Conservation (phyloP, 1,140 invertebrate species). For the Hermatobates lingyangjiaoensis region DNA sequence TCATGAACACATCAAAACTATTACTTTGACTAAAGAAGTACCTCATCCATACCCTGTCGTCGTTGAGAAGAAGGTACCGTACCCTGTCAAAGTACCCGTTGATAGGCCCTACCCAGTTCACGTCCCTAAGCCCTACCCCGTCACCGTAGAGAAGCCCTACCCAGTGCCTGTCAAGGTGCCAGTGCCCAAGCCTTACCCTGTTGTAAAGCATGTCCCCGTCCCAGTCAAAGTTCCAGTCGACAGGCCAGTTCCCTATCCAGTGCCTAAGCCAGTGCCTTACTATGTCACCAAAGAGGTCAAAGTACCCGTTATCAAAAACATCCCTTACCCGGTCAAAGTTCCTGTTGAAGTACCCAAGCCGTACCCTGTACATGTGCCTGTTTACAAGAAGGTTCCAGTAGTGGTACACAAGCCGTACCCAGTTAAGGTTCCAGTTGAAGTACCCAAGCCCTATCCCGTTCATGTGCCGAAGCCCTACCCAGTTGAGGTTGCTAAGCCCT, state of each 20-base stretch:
- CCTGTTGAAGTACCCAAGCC: conserved; percentile 8
- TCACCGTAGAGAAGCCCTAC: conserved; percentile 15
- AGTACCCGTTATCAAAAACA: conserved; percentile 6
- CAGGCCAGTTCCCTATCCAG: conserved; percentile 2
- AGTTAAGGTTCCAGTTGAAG: conserved; percentile 3
- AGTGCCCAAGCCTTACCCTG: conserved; percentile 38
- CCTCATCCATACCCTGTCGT: conserved; percentile 46
- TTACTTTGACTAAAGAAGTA: conserved; percentile 48
- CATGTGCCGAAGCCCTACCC: conserved; percentile 4
- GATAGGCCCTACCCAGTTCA: conserved; percentile 17
- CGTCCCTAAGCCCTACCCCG: conserved; percentile 17
- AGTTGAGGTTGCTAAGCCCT: conserved; percentile 6
- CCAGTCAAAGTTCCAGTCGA: conserved; percentile 22
- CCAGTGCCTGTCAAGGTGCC: conserved; percentile 34
- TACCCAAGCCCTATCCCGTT: conserved; percentile 6
- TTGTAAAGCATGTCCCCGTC: conserved; percentile 28
- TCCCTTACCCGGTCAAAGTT: conserved; percentile 9
- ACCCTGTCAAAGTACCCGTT: conserved; percentile 16
- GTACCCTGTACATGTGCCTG: conserved; percentile 4
- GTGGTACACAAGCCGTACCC: conserved; percentile 8
- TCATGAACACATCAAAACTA: conserved; percentile 41
- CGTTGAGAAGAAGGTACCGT: conserved; percentile 18
- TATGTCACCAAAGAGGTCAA: conserved; percentile 5
- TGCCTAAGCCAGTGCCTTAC: conserved; percentile 8
- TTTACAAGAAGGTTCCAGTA: conserved; percentile 5